Evolutionary conservation across 2,888 invertebrate genomes (phyloP).

Genomic region (Lepidochitona cinerea): DNA sequence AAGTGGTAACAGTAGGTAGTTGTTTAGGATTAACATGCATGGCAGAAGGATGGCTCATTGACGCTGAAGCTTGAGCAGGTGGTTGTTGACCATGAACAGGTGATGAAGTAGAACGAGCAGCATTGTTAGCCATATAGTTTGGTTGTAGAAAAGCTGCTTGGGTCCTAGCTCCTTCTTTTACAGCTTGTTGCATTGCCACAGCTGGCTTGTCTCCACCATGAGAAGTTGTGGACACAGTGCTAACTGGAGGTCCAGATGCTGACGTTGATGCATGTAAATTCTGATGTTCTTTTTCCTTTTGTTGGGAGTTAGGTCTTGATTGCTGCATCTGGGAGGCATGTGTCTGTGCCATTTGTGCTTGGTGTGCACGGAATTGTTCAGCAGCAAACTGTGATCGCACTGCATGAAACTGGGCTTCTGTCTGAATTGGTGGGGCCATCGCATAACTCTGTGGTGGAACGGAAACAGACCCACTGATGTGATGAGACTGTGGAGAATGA

Average conservation of each 20-base stretch:
- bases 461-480: neutral
- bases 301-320: neutral
- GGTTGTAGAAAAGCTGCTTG: neutral
- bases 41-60: neutral
- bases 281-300: neutral
- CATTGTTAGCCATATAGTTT: neutral
- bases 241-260: neutral
- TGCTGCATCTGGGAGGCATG: neutral
- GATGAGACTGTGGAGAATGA: neutral
- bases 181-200: neutral
- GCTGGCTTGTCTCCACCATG: neutral
- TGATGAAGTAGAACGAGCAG: conserved; percentile 29
- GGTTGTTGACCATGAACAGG: conserved; percentile 14
- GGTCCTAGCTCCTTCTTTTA: neutral
- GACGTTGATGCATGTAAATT: neutral
- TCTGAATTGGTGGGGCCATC: conserved; percentile 4
- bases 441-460: neutral
- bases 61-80: neutral
- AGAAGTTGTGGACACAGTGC: neutral
- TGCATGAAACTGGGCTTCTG: conserved; percentile 1
- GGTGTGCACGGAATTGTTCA: neutral
- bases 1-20: neutral
- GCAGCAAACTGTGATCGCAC: conserved; percentile 7
- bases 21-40: neutral
- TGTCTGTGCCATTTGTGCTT: neutral